Evolutionary conservation across 2,113 vertebrate species (phyloP).

Genomic region (Percopsis transmontana): DNA sequence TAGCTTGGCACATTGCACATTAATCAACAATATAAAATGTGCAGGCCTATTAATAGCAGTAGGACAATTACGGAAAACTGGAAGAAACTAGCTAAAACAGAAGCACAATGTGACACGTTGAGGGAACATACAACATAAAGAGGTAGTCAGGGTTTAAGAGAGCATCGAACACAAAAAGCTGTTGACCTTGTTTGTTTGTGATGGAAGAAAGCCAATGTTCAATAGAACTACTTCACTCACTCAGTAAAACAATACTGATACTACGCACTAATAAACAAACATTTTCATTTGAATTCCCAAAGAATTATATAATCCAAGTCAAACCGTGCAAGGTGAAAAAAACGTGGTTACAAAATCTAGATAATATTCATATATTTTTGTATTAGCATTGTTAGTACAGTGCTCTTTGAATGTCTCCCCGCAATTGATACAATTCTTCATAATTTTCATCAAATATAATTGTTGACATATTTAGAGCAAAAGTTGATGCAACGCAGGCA

Average conservation of each 20-base stretch:
- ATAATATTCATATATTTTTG: constrained; percentile 18
- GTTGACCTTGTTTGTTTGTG: constrained; percentile 8
- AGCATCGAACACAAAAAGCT: constrained; percentile 42
- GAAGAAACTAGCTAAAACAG: constrained; percentile 42
- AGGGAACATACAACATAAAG: constrained; percentile 37
- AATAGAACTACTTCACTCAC: background rate
- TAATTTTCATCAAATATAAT: constrained; percentile 34
- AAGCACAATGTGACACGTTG: constrained; percentile 52
- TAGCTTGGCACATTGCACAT: constrained; percentile 42
- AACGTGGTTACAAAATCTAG: constrained; percentile 9
- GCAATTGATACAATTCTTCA: constrained; percentile 25
- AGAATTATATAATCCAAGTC: background rate
- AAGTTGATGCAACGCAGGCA: constrained; percentile 44
- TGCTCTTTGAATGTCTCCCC: constrained; percentile 33
- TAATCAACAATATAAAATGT: constrained; percentile 28
- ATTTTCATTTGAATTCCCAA: background rate
- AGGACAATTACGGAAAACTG: constrained; percentile 64
- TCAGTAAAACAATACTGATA: background rate
- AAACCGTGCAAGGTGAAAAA: background rate
- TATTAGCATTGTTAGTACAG: constrained; percentile 21
- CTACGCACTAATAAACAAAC: background rate
- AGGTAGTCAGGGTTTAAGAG: constrained; percentile 68
- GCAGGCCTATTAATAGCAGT: constrained; percentile 41
- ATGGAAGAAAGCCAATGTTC: constrained; percentile 7
- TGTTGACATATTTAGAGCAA: constrained; percentile 50